Conservation (phyloP, 2,113 vertebrate genomes). For the Oreochromis niloticus region DNA sequence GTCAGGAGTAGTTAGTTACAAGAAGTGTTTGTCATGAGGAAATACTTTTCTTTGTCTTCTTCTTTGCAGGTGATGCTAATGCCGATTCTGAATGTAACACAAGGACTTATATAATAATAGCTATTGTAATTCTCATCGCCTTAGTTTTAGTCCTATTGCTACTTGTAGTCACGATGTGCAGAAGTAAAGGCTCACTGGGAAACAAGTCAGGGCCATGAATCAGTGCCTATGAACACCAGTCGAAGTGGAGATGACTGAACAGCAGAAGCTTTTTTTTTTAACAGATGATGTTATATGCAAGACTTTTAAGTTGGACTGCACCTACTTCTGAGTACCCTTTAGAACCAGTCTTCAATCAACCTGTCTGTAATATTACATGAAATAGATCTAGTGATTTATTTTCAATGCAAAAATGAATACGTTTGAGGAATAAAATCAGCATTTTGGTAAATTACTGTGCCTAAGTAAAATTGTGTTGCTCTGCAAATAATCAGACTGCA, state of each 20-base stretch:
- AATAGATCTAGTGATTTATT: neutral
- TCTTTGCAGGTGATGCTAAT: neutral
- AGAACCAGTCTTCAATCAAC: neutral
- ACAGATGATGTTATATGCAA: neutral
- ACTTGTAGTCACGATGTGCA: constrained; percentile 10
- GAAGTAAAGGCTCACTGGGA: neutral
- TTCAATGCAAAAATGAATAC: neutral
- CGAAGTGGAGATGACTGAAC: neutral
- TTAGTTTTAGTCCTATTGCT: constrained; percentile 15
- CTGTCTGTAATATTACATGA: neutral
- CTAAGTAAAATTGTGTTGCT: neutral
- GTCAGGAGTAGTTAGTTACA: too few species aligned
- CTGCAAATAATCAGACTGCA: neutral
- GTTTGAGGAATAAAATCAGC: neutral
- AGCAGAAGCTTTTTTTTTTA: neutral
- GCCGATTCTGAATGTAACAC: neutral
- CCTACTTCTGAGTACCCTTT: neutral
- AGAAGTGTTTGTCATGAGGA: neutral
- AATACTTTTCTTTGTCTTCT: neutral
- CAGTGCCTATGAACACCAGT: constrained; percentile 3
- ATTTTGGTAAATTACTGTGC: neutral
- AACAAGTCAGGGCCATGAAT: constrained; percentile 20
- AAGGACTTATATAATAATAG: neutral
- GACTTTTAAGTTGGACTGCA: neutral
- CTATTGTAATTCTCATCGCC: neutral